Base-by-base conservation (phyloP, 2,888 invertebrate genomes). In the Oscheius sp. region DNA sequence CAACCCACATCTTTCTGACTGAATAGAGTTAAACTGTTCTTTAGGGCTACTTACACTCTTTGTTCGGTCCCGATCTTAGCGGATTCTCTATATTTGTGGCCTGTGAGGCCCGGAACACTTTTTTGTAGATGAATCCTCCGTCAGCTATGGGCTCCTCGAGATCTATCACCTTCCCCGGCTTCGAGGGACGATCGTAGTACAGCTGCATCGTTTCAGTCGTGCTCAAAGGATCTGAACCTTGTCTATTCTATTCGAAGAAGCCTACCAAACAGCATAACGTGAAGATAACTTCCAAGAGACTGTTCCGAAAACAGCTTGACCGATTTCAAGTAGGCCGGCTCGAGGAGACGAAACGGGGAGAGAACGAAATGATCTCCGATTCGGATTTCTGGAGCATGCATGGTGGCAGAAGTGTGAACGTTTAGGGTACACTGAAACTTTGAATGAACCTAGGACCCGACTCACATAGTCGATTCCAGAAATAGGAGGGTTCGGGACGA, bases 91-190 rank as follows among this genome's bases (percentile, higher is more conserved):
- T 82, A 66, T 81, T 75, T 50, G 80, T 77, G 57, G 81, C 74
- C 9, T 80, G 80, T n/a, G 76, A 76, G 0, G 82, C 81, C 51
- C 84, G 83, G 76, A 81, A 80, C 50, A 85, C 76, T 59, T 75
- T 76, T 59, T 85, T 85, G n/a, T 80, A 81, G 42, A 85, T 81
- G 74, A 85, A 85, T 72, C 85, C 85, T 74, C 85, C 85, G 60
- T 85, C 85, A 13, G 84, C 79, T 59, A 85, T 84, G 11, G 85
- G 85, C 55, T 82, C 85, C 62, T 84, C 84, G 13, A 85, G 72
- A 72, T 82, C 77, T 32, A 85, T 79, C 11, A 76, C 63, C 74
- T 84, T 85, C 5, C 83, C 84, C 33, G 78, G 76, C 10, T 76
- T 78, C 32, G 84, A 81, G 1, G 79, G 77, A 7, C 85, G 51